Evolutionary conservation across 2,888 invertebrate species (phyloP), one percentile per base, ranked within the genome.

Genomic region (Cheilosia variabilis): DNA sequence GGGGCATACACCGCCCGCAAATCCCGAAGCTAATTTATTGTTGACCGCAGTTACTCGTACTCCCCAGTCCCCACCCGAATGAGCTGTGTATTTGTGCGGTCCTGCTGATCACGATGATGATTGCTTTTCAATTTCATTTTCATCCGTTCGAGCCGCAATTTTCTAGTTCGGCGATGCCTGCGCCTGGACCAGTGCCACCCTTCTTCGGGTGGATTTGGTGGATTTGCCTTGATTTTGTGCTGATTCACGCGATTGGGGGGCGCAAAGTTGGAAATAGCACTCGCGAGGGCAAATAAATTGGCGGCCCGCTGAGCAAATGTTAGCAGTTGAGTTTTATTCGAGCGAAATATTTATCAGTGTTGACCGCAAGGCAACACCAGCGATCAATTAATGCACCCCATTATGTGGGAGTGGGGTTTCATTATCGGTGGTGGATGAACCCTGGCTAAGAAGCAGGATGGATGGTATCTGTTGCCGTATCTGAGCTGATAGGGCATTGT

Each of bases 321-420:
- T 62, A 58, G n/a, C 71, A 80, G 75, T 76, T 84, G 84, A 66
- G 75, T 84, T 76, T 80, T 84, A 84, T 84, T 66, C 34, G 66
- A 84, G 55, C 52, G 62, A 79, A 80, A 80, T 76, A 80, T 80
- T 79, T 71, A 80, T 62, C 60, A 60, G 53, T 71, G 65, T 65
- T 80, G 71, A 62, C 80, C 53, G 58, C 66, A 47, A 4, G 27
- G 43, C 22, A 41, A 53, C 60, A 57, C 41, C 3, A 45, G 69
- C 60, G 37, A 66, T 82, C 66, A 82, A 82, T 76, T 82, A 76
- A 65, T 82, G 68, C 34, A 65, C 15, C 57, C 77, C 69, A 69
- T 77, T 77, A 62, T 62, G 37, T 19, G 55, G 31, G 63, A 55
- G 31, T 47, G 37, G 34, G 34, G 34, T 34, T 9, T 3, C 45